These are phyloP conservation scores for Drosophila pseudoananassae DNA, from an alignment of 1,140 invertebrate species.

Conservation along the genomic window DNA sequence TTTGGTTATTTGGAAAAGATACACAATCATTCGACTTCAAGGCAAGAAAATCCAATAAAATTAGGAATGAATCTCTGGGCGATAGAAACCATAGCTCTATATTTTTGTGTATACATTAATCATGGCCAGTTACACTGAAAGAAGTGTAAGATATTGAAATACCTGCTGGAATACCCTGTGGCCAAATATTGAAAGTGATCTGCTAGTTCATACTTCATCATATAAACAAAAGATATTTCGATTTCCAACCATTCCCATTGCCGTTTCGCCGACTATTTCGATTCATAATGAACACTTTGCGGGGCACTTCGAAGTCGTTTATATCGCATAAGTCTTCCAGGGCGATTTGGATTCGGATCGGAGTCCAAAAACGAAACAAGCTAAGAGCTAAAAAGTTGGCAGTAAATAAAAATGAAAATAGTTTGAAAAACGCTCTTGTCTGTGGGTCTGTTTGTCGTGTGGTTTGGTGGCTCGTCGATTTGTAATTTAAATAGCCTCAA, in stretches of 20 bases:
- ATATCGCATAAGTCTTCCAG: slow-evolving; percentile 75
- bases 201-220: slow-evolving; percentile 51
- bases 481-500: slow-evolving; percentile 83
- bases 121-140: slow-evolving; percentile 17
- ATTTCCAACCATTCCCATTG: slow-evolving; percentile 32
- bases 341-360: slow-evolving; percentile 24
- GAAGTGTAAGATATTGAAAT: neutral
- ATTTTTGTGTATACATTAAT: slow-evolving; percentile 25
- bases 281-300: slow-evolving; percentile 78
- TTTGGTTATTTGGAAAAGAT: neutral
- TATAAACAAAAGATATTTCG: slow-evolving; percentile 77
- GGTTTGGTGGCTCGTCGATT: slow-evolving; percentile 61
- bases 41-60: slow-evolving; percentile 9
- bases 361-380: slow-evolving; percentile 44
- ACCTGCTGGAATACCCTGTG: too few species aligned
- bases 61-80: slow-evolving; percentile 15
- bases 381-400: slow-evolving; percentile 68
- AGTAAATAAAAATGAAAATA: slow-evolving; percentile 81
- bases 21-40: neutral
- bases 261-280: slow-evolving; percentile 46
- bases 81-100: neutral
- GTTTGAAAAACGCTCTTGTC: slow-evolving; percentile 66
- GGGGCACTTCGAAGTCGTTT: slow-evolving; percentile 74
- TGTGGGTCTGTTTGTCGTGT: slow-evolving; percentile 30
- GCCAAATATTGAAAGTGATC: neutral